Percentiles rank a stretch among this genome's conserved stretches.
Evolutionary conservation across 2,113 vertebrate genomes (phyloP).

Genomic region (Rhabdomys dilectus): DNA sequence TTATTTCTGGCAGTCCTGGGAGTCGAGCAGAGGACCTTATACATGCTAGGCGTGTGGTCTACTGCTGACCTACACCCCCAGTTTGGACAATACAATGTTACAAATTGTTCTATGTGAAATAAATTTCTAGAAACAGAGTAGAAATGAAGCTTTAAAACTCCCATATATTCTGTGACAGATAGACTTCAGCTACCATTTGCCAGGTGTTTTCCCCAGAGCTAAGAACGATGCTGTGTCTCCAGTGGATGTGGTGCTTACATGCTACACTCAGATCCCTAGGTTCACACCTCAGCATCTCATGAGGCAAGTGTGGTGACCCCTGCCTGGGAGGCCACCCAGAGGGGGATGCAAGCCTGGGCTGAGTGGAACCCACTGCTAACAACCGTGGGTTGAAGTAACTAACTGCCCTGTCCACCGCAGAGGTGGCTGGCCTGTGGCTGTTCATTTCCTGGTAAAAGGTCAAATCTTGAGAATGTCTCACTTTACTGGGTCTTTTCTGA

Average conservation of each 20-base stretch:
- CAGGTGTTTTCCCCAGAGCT: background rate
- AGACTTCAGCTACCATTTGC: background rate
- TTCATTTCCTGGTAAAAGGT: background rate
- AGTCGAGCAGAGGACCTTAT: background rate
- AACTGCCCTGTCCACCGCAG: too few relatives aligned
- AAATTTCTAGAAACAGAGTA: background rate
- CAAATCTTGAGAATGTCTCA: background rate
- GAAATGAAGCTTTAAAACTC: background rate
- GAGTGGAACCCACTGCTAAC: background rate
- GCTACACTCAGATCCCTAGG: background rate
- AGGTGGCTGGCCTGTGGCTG: background rate
- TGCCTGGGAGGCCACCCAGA: background rate
- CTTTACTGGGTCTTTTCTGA: background rate
- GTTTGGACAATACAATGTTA: background rate
- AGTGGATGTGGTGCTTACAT: background rate
- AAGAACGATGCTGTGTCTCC: background rate
- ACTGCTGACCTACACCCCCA: background rate
- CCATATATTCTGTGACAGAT: background rate
- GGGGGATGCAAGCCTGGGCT: background rate
- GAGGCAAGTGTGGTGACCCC: background rate
- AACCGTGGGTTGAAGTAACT: too few relatives aligned
- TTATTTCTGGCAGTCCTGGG: background rate
- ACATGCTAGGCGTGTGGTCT: background rate
- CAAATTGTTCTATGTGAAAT: slow-evolving; percentile 15
- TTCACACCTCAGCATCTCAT: background rate